Conservation (phyloP, 2,113 vertebrate species). For the Morone chrysops region DNA sequence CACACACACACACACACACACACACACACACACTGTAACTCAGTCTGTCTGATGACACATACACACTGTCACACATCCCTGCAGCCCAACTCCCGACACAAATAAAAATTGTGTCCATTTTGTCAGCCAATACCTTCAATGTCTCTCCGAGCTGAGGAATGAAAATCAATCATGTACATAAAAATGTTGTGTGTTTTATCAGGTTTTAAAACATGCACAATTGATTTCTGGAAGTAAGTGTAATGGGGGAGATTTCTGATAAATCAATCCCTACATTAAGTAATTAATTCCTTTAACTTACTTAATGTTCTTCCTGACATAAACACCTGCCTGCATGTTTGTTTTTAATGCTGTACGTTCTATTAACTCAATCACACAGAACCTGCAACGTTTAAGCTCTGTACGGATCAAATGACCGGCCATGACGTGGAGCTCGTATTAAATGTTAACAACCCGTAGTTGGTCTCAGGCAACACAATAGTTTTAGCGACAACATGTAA, state of each 20-base stretch:
- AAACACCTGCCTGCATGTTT: neutral
- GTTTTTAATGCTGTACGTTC: no score
- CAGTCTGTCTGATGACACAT: conserved; percentile 37
- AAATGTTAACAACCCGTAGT: no score
- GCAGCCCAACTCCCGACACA: conserved; percentile 54
- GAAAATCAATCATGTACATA: conserved; percentile 54
- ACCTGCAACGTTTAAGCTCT: no score
- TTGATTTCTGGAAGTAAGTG: conserved; percentile 38
- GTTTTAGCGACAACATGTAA: no score
- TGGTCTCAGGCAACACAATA: no score
- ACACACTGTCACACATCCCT: conserved; percentile 56
- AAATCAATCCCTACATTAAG: neutral
- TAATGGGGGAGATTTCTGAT: neutral
- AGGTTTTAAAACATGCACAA: conserved; percentile 45
- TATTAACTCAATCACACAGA: no score
- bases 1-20: conserved; percentile 10
- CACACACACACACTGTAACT: conserved; percentile 6
- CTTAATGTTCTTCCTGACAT: neutral
- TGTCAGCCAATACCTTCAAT: conserved; percentile 27
- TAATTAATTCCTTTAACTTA: neutral
- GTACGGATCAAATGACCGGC: no score
- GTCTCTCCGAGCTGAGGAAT: conserved; percentile 34
- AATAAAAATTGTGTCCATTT: conserved; percentile 55
- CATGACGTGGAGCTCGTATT: neutral
- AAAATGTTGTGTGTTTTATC: conserved; percentile 34